Base-by-base conservation (phyloP, 2,113 vertebrate species). In the Erinaceus europaeus region DNA sequence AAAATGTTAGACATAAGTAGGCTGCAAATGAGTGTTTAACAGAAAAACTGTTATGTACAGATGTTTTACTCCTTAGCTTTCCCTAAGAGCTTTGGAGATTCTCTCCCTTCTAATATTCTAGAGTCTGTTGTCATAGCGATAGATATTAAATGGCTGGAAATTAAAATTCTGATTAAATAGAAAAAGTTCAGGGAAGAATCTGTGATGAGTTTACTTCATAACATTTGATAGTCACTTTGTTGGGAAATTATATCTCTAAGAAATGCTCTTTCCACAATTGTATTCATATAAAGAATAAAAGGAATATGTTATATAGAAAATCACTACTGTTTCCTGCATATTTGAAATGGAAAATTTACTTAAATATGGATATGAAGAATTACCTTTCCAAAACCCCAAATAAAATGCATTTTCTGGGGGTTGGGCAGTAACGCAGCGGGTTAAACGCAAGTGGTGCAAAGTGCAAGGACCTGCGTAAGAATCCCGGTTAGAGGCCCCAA, bases 131-230 rank as follows among this genome's bases (percentile, higher is more conserved):
- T 78, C 50, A 36, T 42, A 76, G 62, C n/a, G n/a, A n/a, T n/a
- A 80, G 27, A 65, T 48, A 44, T 72, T 72, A 53, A 20, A 8
- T 27, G 21, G 14, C 32, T 67, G 32, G 29, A 42, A 83, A 84
- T 81, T 27, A 77, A 88, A 88, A 85, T 82, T 90, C 10, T 90
- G 8, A 32, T 72, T 81, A 87, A 88, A 85, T 71, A n/a, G n/a
- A 55, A 53, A 76, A 90, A 77, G 7, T 81, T 88, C 44, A 55
- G 57, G 34, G 25, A 84, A 76, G n/a, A 75, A 71, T 67, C 48
- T 84, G 11, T 71, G 53, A 90, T 79, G 61, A 50, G 13, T 79
- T 34, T 90, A 50, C 44, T 87, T 90, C 46, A 42, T 50, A 75
- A 53, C n/a, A 75, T 38, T 86, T 75, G 44, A 61, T 55, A 85